Percentiles rank a stretch among this genome's conserved stretches.
Evolutionary conservation across 1,140 invertebrate species (phyloP).

Genomic region (Camponotus vicinus): DNA sequence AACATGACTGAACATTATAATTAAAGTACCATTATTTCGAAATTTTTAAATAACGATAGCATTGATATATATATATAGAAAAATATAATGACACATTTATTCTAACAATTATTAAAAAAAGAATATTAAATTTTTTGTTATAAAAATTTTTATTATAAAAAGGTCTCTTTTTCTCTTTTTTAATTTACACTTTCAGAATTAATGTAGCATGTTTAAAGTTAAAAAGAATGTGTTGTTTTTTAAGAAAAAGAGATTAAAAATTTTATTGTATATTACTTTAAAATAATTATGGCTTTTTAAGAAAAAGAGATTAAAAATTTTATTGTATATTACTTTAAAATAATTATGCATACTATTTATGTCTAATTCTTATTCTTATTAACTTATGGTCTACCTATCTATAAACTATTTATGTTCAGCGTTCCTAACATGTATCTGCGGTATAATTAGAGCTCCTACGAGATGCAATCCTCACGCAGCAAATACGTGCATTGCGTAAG

Average conservation of each 20-base stretch:
- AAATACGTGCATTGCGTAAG: slow-evolving; percentile 46
- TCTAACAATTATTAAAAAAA: not conserved
- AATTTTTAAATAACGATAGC: no score
- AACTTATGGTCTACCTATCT: not conserved
- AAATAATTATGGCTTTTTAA: no score
- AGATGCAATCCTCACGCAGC: slow-evolving; percentile 57
- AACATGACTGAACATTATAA: no score
- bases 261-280: not conserved
- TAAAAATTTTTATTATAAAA: not conserved
- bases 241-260: not conserved
- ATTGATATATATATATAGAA: no score
- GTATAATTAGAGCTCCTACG: slow-evolving; percentile 60
- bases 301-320: not conserved
- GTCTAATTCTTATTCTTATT: not conserved
- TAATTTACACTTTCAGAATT: not conserved
- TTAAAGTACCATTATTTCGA: no score
- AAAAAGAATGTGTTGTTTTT: not conserved
- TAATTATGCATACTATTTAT: not conserved
- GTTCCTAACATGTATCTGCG: slow-evolving; percentile 21
- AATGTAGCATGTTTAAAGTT: not conserved
- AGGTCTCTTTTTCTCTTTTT: no score
- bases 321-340: no score
- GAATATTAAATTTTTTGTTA: not conserved
- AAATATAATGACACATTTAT: no score
- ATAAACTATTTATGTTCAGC: not conserved